Evolutionary conservation across 1,140 invertebrate species (phyloP), one percentile per base, ranked within the genome.

Genomic region (Glossosoma conforme): DNA sequence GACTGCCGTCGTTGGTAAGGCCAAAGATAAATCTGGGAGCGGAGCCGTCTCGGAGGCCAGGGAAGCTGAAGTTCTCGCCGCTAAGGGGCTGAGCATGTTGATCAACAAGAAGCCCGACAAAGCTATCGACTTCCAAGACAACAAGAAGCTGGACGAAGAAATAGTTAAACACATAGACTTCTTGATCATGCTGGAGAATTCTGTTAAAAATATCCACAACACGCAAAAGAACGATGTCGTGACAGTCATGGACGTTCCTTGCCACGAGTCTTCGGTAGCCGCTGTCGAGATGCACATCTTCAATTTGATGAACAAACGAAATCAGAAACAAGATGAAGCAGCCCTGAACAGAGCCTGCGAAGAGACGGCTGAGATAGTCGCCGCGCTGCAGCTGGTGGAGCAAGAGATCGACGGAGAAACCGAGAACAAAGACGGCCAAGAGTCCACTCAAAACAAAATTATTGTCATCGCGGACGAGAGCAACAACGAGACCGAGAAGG

Each of bases 1-100:
- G 44, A 65, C 66, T 1, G 56, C 61, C 0, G 65, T 69, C 15
- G 35, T 54, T 0, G 68, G 69, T 53, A 40, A 65, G 9, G 28
- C 6, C 4, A n/a, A n/a, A n/a, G n/a, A n/a, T 10, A 11, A 21
- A 3, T 9, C 5, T 5, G 13, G 5, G 2, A 32, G 3, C 11
- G 17, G 9, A 10, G 61, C 52, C 13, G 61, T 63, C 3, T 28
- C 33, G 38, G 62, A 59, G 15, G 65, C 69, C 0, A 67, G 67
- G 44, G 72, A 72, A 61, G 69, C 68, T 0, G 70, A 74, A 61
- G 66, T 74, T 2, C 32, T 73, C 13, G 72, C 66, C 9, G 70
- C 67, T 0, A 71, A 66, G 53, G 70, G 70, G 2, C 52, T 74
- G 1, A 72, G 69, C 40, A 73, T 72, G 54, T 67, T 74, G 3